Conservation (phyloP, 2,797 vertebrate genomes). For the Notamacropus eugenii region DNA sequence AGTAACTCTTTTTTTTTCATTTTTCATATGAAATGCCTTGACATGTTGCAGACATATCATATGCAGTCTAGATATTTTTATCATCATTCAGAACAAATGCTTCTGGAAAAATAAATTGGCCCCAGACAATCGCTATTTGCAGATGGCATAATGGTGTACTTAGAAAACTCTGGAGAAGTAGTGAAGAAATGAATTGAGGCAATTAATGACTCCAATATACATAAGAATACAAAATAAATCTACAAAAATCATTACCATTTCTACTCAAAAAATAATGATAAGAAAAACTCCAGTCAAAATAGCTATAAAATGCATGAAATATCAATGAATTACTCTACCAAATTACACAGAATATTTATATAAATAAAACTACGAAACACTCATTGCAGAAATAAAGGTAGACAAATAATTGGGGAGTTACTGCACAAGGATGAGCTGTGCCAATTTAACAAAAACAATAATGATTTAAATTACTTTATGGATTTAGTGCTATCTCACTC, state of each 20-base stretch:
- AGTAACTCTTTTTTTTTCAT: not conserved
- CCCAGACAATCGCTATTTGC: not conserved
- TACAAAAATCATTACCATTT: not conserved
- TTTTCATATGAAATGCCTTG: not conserved
- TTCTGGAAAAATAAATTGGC: not conserved
- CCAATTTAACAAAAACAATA: not conserved
- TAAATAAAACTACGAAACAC: not conserved
- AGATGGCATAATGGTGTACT: not conserved
- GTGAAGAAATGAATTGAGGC: not conserved
- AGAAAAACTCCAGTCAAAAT: not conserved
- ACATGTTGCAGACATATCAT: not conserved
- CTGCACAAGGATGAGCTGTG: not conserved
- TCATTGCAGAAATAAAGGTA: not conserved
- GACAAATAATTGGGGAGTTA: not conserved
- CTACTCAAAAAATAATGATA: not conserved
- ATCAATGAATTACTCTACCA: not conserved
- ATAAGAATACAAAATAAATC: not conserved
- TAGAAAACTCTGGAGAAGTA: not conserved
- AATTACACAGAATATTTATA: not conserved
- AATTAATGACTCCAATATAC: not conserved
- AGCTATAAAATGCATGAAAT: not conserved
- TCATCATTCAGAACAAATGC: constrained; percentile 45
- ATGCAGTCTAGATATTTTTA: not conserved
- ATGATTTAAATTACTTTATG: not conserved
- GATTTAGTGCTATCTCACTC: not conserved